These are phyloP conservation scores for Margarornis squamiger DNA, from an alignment of 2,797 vertebrate genomes.

Conservation along the genomic window DNA sequence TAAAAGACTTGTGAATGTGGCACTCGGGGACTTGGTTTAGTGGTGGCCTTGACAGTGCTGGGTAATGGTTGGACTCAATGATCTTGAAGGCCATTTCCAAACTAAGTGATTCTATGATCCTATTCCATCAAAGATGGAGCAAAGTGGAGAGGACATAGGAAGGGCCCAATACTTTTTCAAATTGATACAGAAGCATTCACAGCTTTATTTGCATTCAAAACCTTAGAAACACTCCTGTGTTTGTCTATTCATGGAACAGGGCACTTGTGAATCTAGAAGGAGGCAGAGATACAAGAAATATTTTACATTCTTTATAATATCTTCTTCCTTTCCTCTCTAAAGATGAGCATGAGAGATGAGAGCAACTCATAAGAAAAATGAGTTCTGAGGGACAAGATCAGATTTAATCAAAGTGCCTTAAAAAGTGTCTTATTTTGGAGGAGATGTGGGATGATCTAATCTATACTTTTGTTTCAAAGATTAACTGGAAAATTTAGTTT, in stretches of 20 bases:
- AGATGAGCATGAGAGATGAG: background rate
- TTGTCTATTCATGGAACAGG: background rate
- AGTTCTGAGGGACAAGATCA: background rate
- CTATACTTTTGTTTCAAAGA: background rate
- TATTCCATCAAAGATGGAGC: background rate
- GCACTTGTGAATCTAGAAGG: background rate
- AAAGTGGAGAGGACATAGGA: background rate
- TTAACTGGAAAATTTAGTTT: background rate
- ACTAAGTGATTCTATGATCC: fast-evolving
- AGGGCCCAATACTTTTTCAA: background rate
- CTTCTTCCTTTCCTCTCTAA: background rate
- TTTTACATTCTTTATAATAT: background rate
- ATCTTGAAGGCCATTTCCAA: background rate
- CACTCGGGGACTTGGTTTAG: background rate
- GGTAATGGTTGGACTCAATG: background rate
- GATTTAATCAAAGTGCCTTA: background rate
- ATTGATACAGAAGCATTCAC: background rate
- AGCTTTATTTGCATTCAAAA: background rate
- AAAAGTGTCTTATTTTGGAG: background rate
- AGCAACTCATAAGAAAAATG: background rate
- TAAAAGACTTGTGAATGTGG: background rate
- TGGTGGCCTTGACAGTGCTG: background rate
- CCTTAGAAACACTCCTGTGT: background rate
- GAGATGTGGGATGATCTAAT: background rate
- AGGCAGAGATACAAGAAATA: background rate